These are phyloP conservation scores for Petrocephalus sullivani DNA, from an alignment of 2,797 vertebrate species.

Conservation along the genomic window DNA sequence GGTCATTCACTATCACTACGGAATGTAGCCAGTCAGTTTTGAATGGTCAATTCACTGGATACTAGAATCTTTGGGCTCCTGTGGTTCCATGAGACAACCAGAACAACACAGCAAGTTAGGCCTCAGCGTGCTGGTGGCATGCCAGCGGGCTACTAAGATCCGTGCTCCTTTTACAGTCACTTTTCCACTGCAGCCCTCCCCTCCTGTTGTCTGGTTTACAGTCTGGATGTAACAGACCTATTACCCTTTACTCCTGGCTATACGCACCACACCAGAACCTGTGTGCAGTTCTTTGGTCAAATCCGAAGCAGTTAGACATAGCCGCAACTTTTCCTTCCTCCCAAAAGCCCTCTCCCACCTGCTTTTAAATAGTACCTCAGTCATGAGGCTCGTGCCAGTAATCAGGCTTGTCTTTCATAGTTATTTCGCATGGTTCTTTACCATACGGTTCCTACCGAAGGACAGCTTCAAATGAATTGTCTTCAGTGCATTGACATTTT, in stretches of 20 bases:
- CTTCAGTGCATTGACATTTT: background rate
- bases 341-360: background rate
- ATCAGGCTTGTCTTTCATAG: background rate
- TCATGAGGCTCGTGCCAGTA: background rate
- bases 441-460: background rate
- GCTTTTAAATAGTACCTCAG: background rate
- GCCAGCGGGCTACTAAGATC: conserved; percentile 10
- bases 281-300: background rate
- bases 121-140: background rate
- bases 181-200: conserved; percentile 33
- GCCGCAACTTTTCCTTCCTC: background rate
- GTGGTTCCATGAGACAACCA: background rate
- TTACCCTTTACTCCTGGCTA: background rate
- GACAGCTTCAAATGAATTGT: background rate
- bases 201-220: background rate
- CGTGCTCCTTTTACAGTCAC: conserved; percentile 32
- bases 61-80: background rate
- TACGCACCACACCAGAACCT: background rate
- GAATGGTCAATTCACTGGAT: background rate
- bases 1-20: background rate
- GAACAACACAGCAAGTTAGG: background rate
- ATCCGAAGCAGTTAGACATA: background rate
- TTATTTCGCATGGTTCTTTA: background rate
- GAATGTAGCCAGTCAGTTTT: background rate
- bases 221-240: background rate